Conservation (phyloP, 2,113 vertebrate species). For the Psammodynastes pulverulentus region DNA sequence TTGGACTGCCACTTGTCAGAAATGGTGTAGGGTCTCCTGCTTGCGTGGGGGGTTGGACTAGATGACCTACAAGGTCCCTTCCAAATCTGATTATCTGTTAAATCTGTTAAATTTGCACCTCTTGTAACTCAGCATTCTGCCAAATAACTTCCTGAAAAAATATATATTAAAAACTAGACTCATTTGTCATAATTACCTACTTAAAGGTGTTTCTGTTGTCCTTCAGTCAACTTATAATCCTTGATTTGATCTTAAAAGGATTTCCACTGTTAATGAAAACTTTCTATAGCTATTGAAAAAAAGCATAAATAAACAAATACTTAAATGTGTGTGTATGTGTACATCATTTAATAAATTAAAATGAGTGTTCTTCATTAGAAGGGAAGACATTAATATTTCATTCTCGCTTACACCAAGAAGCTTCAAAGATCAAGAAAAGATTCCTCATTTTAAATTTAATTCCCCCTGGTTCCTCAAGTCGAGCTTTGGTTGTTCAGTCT, state of each 20-base stretch:
- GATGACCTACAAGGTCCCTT: too few species aligned
- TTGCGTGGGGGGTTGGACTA: too few species aligned
- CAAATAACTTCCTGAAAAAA: not conserved
- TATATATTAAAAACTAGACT: not conserved
- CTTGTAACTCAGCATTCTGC: not conserved
- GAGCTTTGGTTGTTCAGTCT: not conserved
- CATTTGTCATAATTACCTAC: slow-evolving; percentile 26
- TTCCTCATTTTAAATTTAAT: not conserved
- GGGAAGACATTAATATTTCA: not conserved
- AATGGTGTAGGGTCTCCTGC: too few species aligned
- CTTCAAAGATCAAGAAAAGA: not conserved
- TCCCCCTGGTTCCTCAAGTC: not conserved
- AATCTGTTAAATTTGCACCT: too few species aligned
- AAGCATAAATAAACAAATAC: not conserved
- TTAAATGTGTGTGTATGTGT: not conserved
- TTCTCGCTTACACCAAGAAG: not conserved
- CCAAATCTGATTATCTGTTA: too few species aligned
- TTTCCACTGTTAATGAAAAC: not conserved
- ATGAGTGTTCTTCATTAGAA: not conserved
- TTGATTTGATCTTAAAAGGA: not conserved
- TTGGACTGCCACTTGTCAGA: too few species aligned
- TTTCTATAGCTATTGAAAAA: not conserved
- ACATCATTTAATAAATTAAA: not conserved
- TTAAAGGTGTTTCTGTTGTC: not conserved
- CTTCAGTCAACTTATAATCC: not conserved